Evolutionary conservation across 1,140 invertebrate genomes (phyloP).

Genomic region (Lepidostoma basale): DNA sequence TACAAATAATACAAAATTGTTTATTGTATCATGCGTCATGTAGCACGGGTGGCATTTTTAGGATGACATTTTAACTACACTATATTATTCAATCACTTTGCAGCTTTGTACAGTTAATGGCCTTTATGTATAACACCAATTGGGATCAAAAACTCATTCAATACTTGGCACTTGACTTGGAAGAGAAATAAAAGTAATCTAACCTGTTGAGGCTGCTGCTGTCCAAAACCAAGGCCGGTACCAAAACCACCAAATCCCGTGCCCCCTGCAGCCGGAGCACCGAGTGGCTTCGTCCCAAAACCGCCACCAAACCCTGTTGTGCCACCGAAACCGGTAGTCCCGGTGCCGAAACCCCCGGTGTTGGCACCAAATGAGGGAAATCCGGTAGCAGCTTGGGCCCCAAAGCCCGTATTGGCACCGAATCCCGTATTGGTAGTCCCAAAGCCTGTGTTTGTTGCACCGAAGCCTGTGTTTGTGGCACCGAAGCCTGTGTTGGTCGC

Average conservation of each 20-base stretch:
- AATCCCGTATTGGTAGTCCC: conserved; percentile 44
- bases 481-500: conserved; percentile 52
- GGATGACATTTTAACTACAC: no score
- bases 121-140: no score
- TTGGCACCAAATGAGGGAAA: conserved; percentile 53
- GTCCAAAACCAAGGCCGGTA: conserved; percentile 47
- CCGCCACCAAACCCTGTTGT: conserved; percentile 45
- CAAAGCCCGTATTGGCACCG: conserved; percentile 29
- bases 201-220: conserved; percentile 49
- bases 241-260: conserved; percentile 56
- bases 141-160: no score
- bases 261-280: conserved; percentile 45
- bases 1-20: no score
- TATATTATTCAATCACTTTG: no score
- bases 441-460: conserved; percentile 29
- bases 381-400: not conserved
- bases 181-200: no score
- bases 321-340: conserved; percentile 27
- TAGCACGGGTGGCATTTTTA: no score
- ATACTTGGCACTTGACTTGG: no score
- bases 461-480: conserved; percentile 43
- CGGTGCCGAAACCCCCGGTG: conserved; percentile 43
- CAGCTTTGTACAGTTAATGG: no score
- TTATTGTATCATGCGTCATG: no score
- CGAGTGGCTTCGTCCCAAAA: conserved; percentile 58